Base-by-base conservation (phyloP, 2,113 vertebrate genomes). In the Sapayoa aenigma region DNA sequence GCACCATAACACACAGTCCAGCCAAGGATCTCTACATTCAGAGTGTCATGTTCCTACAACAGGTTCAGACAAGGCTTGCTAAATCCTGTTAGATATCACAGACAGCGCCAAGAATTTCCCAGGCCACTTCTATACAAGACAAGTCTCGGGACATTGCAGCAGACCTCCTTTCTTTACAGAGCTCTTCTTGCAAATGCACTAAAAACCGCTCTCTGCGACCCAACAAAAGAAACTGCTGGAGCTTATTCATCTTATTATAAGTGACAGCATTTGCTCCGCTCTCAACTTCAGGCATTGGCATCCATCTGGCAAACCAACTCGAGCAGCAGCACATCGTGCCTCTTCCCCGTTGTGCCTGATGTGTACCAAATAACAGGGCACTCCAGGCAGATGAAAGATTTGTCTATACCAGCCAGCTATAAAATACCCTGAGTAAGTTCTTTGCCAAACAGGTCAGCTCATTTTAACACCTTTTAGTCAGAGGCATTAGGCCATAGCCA, bases 381-480 rank as follows among this genome's bases (percentile, higher is more conserved):
- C 60, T 60, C 30, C 3, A 25, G 49, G 37, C 63, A 88, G 72
- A 50, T 7, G 11, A 31, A 80, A 83, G 50, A 75, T 71, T 55
- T 50, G 6, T 55, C 77, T 58, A 27, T 47, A 63, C 9, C 62
- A 81, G 63, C 15, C 60, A 76, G 50, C 58, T 65, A 25, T 24
- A 59, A 84, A 74, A 69, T 11, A 84, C 9, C 17, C n/a, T 6
- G 21, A 3, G 14, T 41, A 63, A 84, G 52, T 21, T 67, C 76
- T 65, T 21, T 23, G 50, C 75, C 82, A 81, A 93, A 55, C 14
- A 71, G 67, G 50, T 88, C 87, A 86, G 65, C 85, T 84, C 49
- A 47, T 94, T 93, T 86, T 89, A 91, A 90, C 87, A 83, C 86
- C 75, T 93, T 94, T 88, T 59, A 89, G 79, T 77, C 56, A 42